phyloP scores from a whole-genome alignment of 2,797 vertebrate species.

The Antrozous pallidus region DNA sequence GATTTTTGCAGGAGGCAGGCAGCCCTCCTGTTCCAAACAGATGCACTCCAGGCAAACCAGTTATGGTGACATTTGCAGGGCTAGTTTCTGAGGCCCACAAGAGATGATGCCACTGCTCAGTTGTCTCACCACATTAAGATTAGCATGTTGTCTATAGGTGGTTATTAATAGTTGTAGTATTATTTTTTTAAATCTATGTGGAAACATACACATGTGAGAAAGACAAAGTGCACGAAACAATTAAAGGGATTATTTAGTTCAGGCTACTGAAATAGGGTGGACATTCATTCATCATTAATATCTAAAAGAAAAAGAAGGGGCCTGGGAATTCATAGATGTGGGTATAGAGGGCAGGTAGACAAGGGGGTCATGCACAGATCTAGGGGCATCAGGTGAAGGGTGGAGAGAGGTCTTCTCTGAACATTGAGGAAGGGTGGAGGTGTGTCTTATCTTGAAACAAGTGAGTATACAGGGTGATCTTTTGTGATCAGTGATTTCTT shows the following conservation, averaged over 20 bases:
- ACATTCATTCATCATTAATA: background rate
- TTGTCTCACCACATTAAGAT: background rate
- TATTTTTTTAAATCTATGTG: background rate
- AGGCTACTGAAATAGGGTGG: background rate
- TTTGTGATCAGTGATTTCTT: background rate
- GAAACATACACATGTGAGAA: background rate
- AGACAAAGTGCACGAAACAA: background rate
- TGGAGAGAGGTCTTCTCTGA: background rate
- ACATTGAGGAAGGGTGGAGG: background rate
- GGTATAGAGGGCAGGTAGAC: background rate
- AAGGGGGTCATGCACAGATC: rapidly evolving
- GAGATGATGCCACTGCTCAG: rapidly evolving
- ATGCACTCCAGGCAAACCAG: background rate
- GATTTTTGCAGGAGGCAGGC: background rate
- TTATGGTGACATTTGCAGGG: background rate
- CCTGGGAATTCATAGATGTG: background rate
- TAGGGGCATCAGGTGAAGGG: background rate
- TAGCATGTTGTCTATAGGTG: too few species aligned
- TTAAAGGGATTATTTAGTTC: background rate
- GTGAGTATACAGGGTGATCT: background rate
- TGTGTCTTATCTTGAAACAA: background rate
- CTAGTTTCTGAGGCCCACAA: background rate
- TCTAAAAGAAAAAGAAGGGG: background rate
- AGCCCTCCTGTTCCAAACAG: background rate
- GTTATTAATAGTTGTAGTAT: too few species aligned